Conservation (phyloP, 2,888 invertebrate species). For the Tenthredo scrophulariae region DNA sequence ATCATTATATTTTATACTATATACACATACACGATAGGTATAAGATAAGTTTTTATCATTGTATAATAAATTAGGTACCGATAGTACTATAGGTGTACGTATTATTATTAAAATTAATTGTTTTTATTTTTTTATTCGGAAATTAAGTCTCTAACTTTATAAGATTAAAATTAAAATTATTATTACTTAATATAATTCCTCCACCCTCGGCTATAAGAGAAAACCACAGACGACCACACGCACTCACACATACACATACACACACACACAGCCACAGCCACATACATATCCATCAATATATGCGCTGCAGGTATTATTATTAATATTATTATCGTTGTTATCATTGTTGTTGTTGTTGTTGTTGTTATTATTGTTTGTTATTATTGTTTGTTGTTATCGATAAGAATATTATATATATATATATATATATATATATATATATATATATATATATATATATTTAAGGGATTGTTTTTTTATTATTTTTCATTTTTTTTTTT, state of each 20-base stretch:
- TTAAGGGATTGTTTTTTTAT: not conserved
- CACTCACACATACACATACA: not conserved
- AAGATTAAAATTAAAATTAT: not conserved
- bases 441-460: not conserved
- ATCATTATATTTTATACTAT: no score
- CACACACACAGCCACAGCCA: not conserved
- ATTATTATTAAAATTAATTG: not conserved
- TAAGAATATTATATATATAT: not conserved
- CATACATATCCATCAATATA: not conserved
- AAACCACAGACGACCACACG: not conserved
- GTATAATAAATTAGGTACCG: not conserved
- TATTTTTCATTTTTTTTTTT: constrained; percentile 50
- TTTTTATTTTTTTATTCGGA: no score
- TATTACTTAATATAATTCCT: not conserved
- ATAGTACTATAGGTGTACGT: not conserved
- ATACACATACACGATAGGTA: no score
- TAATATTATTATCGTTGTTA: constrained; percentile 16
- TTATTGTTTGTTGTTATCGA: not conserved
- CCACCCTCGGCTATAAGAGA: not conserved
- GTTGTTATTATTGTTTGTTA: not conserved
- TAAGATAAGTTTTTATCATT: not conserved
- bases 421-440: not conserved
- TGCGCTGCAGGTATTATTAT: constrained; percentile 17
- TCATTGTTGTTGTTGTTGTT: not conserved
- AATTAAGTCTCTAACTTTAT: not conserved